Conservation (phyloP, 2,888 invertebrate species). For the Campopleginae sp. region DNA sequence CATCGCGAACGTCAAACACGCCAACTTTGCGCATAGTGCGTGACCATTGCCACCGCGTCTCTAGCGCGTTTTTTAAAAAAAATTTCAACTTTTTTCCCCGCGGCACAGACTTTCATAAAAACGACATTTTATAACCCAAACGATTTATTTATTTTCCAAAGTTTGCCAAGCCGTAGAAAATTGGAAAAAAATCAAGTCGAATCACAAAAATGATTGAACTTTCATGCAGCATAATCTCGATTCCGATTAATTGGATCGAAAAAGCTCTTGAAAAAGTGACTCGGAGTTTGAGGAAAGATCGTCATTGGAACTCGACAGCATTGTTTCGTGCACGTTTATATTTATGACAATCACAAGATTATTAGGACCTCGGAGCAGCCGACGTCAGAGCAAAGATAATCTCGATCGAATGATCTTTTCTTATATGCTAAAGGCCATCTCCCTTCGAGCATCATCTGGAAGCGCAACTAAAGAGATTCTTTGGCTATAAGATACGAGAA, state of each 20-base stretch:
- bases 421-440: constrained; percentile 34
- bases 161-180: neutral
- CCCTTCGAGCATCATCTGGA: constrained; percentile 33
- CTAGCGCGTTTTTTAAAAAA: constrained; percentile 1
- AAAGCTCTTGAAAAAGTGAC: neutral
- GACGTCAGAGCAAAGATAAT: constrained; percentile 13
- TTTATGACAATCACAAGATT: constrained; percentile 12
- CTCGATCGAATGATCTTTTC: constrained; percentile 34
- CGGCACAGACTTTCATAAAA: neutral
- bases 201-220: neutral
- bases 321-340: neutral
- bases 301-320: neutral
- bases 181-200: neutral
- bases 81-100: neutral
- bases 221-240: neutral
- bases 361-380: neutral
- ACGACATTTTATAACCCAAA: neutral
- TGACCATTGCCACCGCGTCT: constrained; percentile 72
- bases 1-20: constrained; percentile 67
- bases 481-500: constrained; percentile 25
- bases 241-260: neutral
- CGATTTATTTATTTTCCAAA: neutral
- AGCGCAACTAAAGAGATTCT: constrained; percentile 19
- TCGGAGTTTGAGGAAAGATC: neutral
- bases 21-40: constrained; percentile 71